Evolutionary conservation across 2,113 vertebrate species (phyloP).

Genomic region (Emydocephalus ijimae): DNA sequence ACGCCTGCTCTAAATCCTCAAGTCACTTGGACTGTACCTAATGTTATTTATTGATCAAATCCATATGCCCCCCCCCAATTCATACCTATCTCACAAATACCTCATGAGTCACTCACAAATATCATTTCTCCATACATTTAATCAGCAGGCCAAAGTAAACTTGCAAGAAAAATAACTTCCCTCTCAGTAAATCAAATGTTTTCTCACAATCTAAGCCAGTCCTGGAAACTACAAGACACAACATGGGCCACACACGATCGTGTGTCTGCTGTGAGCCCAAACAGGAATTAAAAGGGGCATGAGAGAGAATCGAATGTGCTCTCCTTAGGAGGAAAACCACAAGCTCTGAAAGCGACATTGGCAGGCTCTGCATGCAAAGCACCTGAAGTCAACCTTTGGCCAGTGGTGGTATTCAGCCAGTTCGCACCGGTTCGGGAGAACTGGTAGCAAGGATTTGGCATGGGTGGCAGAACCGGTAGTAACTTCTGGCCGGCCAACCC

Average conservation of each 20-base stretch:
- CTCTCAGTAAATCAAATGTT: not conserved
- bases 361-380: not conserved
- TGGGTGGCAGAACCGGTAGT: no score
- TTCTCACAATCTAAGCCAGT: not conserved
- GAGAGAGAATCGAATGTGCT: not conserved
- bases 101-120: not conserved
- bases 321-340: no score
- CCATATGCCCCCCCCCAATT: not conserved
- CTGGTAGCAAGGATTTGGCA: no score
- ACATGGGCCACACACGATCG: not conserved
- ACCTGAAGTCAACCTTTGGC: not conserved
- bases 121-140: not conserved
- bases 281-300: not conserved
- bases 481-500: no score
- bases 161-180: not conserved
- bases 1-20: no score
- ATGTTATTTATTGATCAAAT: not conserved
- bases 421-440: no score
- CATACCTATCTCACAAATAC: not conserved
- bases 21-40: not conserved
- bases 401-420: no score
- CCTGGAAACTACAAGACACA: not conserved
- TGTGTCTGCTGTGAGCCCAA: not conserved
- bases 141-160: not conserved
- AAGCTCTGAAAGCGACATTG: not conserved